Evolutionary conservation across 2,888 invertebrate species (phyloP), one percentile per base, ranked within the genome.

Genomic region (Pammene aurita): DNA sequence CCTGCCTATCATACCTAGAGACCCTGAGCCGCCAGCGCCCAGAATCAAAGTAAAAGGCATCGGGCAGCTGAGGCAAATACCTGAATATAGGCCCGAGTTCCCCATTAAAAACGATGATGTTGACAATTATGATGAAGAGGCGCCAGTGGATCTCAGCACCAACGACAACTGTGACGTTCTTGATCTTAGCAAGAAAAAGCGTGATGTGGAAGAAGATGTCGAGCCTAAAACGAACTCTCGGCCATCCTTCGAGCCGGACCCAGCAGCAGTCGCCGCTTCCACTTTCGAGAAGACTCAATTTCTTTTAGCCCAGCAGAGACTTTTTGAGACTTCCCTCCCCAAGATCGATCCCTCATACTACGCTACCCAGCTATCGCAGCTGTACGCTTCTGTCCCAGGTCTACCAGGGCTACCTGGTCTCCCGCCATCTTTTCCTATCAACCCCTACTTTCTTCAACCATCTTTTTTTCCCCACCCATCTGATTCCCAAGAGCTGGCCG

Each of bases 181-280:
- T 56, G 97, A 97, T 88, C 93, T 97, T 72, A 97, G 97, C 82
- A 96, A 96, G 81, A 97, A 97, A 86, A 94, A 94, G 84, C 87
- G 84, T 62, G 88, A 86, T 67, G 77, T 77, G 1, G 90, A 91
- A 65, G 80, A 65, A 41, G 75, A 83, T 58, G 86, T 89, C 26
- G 88, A 89, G 65, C 82, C 85, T 1, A 89, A 88, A 79, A 67
- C 73, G 11, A 79, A 82, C 71, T 91, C 93, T 0, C 91, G 94
- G 76, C 92, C 93, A 71, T 75, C 87, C 0, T 89, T 90, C 67
- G 92, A 93, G 70, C 82, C 86, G 50, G 90, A 88, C 61, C 82
- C 86, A 42, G 80, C 86, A 7, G 78, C 87, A 1, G 85, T 84
- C 26, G 88, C 89, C 2, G 88, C 89, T 65, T 84, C 89, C 55